Base-by-base conservation (phyloP, 2,888 invertebrate species). In the Parnassius mnemosyne region DNA sequence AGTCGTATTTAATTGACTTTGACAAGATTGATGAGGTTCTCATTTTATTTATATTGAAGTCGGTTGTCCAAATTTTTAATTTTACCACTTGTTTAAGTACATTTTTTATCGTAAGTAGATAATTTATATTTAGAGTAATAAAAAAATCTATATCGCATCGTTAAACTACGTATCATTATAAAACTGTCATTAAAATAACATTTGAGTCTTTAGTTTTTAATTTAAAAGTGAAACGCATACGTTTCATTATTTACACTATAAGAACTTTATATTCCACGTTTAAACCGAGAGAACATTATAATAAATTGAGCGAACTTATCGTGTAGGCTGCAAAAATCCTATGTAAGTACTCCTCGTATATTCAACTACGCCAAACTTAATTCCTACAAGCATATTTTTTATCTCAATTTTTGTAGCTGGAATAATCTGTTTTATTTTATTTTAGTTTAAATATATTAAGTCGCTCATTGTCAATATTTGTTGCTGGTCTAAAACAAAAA, bases 191-290 rank as follows among this genome's bases (percentile, higher is more conserved):
- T 34, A 34, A 3, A 34, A 34, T 34, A 25, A 34, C 5, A 34
- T 34, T 34, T 46, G 7, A 46, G 46, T 46, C 11, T n/a, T 1
- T 10, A 25, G 7, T 52, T 10, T 34, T 10, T 25, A 60, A 20
- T 53, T 51, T 20, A 57, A 52, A 57, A 42, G 47, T 53, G 47
- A 47, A n/a, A 42, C 34, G 7, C 41, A 55, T 46, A 51, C 46
- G 11, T 42, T 49, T 34, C 52, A 53, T 62, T 62, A 57, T 58
- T 57, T 62, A 57, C 57, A 44, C 57, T 54, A 43, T 42, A 46
- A 44, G 44, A 58, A 54, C 43, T 62, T 62, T 62, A 57, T 58
- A 58, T 58, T 62, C 54, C 25, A 12, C 43, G 62, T 13, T 58
- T 11, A 54, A 62, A 57, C 41, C 53, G 53, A 12, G 34, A 13